Conservation (phyloP, 64 coral and sea anemone species). For the Exaiptasia diaphana region DNA sequence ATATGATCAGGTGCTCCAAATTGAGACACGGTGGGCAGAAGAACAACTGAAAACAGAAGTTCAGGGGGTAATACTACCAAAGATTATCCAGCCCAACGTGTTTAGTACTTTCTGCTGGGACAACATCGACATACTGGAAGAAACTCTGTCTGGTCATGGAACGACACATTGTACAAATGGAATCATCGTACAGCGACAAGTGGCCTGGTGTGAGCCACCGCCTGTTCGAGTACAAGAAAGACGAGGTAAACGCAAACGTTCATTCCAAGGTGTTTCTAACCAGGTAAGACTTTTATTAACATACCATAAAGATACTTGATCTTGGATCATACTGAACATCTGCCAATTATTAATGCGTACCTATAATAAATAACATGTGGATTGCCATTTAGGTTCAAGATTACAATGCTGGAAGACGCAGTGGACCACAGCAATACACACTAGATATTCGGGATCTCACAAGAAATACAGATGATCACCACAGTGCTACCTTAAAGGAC, state of each 20-base stretch:
- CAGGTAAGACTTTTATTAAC: not conserved
- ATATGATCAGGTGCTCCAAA: slow-evolving; percentile 26
- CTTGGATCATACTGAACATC: not conserved
- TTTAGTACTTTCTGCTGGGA: slow-evolving; percentile 6
- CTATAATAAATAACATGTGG: not conserved
- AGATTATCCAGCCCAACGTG: not conserved
- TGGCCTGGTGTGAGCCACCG: not conserved
- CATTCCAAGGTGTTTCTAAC: slow-evolving; percentile 20
- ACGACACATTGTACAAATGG: slow-evolving; percentile 4
- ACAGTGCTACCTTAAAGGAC: not conserved
- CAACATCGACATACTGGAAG: not conserved
- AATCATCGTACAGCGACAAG: slow-evolving; percentile 16
- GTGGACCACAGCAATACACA: slow-evolving; percentile 7
- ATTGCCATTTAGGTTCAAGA: not conserved
- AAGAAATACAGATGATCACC: not conserved
- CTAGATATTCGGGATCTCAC: not conserved
- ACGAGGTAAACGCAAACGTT: not conserved
- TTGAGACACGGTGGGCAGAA: not conserved
- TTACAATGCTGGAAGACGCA: slow-evolving; percentile 4
- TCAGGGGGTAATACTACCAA: not conserved
- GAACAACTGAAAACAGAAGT: slow-evolving; percentile 2
- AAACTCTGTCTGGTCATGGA: not conserved
- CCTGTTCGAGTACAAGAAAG: not conserved
- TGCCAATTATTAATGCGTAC: not conserved
- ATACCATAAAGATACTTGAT: not conserved